phyloP scores from a whole-genome alignment of 1,140 invertebrate species.

The Polypedilum pembai region DNA sequence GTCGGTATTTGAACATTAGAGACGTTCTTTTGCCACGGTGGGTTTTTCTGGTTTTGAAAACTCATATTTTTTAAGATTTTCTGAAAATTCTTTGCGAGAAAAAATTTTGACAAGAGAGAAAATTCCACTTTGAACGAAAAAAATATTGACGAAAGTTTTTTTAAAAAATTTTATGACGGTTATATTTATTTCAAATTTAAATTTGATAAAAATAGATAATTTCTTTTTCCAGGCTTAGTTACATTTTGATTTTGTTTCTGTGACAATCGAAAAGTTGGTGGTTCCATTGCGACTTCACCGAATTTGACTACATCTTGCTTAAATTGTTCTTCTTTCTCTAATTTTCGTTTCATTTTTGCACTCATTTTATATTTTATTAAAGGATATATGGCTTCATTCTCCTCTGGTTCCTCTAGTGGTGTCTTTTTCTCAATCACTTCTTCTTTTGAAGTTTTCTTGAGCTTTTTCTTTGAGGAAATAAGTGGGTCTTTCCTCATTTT shows the following conservation, averaged over 20 bases:
- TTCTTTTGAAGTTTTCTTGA: neutral
- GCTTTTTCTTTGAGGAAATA: neutral
- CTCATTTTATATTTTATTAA: neutral
- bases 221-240: neutral
- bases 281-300: neutral
- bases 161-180: neutral
- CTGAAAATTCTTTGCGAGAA: neutral
- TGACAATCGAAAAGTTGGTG: neutral
- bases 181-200: neutral
- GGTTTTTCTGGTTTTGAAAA: conserved; percentile 13
- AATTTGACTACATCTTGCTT: neutral
- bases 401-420: neutral
- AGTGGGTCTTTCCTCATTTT: neutral
- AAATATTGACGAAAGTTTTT: neutral
- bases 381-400: neutral
- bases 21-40: conserved; percentile 20
- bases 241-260: neutral
- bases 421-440: neutral
- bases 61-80: neutral
- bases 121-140: too few relatives aligned
- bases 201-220: neutral
- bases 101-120: neutral
- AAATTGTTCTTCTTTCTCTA: neutral
- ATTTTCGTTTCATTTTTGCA: neutral
- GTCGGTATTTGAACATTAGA: neutral